phyloP scores from a whole-genome alignment of 92 coral and sea anemone species.

The Anthopleura xanthogrammica region DNA sequence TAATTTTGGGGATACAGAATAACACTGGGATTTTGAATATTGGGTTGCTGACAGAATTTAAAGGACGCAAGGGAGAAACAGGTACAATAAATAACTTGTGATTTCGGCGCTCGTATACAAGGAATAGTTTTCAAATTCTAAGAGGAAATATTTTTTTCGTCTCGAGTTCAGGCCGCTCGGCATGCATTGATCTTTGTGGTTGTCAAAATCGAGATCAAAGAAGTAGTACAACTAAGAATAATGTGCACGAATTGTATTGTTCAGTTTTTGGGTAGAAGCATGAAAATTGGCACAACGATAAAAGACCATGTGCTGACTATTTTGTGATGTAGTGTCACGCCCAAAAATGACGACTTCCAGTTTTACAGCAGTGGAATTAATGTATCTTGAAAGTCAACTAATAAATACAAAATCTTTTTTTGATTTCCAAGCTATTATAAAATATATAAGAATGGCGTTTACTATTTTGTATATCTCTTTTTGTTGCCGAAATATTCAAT shows the following conservation, averaged over 20 bases:
- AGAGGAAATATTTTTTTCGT: not conserved
- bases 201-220: not conserved
- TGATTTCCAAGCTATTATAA: too few relatives aligned
- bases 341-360: too few relatives aligned
- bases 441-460: too few relatives aligned
- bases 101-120: not conserved
- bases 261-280: not conserved
- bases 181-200: not conserved
- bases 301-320: too few relatives aligned
- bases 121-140: not conserved
- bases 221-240: too few relatives aligned
- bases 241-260: not conserved
- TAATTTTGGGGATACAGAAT: conserved; percentile 90
- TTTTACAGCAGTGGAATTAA: too few relatives aligned
- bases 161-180: not conserved
- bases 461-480: too few relatives aligned
- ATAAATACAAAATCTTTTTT: too few relatives aligned
- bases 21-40: conserved; percentile 89
- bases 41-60: conserved; percentile 62
- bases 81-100: conserved; percentile 18
- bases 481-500: too few relatives aligned
- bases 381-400: too few relatives aligned
- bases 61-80: conserved; percentile 70
- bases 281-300: too few relatives aligned
- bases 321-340: too few relatives aligned